Evolutionary conservation across 2,113 vertebrate genomes (phyloP), one percentile per base, ranked within the genome.

Genomic region (Sterna hirundo): DNA sequence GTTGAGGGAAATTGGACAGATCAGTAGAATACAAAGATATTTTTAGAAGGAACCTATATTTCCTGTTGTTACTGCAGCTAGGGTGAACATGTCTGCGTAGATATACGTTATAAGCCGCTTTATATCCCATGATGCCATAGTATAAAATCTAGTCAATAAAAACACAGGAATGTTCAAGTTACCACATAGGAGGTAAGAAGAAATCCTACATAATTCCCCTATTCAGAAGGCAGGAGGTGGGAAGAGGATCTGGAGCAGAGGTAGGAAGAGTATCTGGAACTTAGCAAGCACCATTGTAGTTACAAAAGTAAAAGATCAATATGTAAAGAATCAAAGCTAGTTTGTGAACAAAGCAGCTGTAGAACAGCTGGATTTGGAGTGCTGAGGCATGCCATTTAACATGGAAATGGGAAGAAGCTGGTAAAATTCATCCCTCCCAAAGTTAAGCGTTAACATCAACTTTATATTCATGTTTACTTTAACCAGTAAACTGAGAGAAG

Each of bases 31-130:
- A 14, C 2, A 40, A 2, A 58, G 30, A 47, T 19, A 25, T 52
- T 86, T 42, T 65, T 19, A 57, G 46, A 49, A 81, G 49, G 42
- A 74, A 68, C 6, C 8, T 54, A 26, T 83, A 13, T 77, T 88
- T 90, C 23, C 36, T 65, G 13, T 19, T 61, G 11, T n/a, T 81
- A 60, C 16, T 29, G 19, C 42, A 58, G 21, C 30, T 93, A 34
- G 0, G 1, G 71, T 27, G 15, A 83, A 20, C 4, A 15, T 0
- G 0, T 47, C 42, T 69, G 18, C 34, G 30, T 15, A 80, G 23
- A 44, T 40, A 13, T 23, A 30, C 0, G 0, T 60, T 70, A 36
- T 27, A 86, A 86, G 36, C 5, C 23, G 19, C 32, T 38, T 69
- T 47, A 55, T 68, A 57, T 19, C 16, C 8, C 40, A 65, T 74